Base-by-base conservation (phyloP, 2,888 invertebrate genomes). In the Hetaerina titia region DNA sequence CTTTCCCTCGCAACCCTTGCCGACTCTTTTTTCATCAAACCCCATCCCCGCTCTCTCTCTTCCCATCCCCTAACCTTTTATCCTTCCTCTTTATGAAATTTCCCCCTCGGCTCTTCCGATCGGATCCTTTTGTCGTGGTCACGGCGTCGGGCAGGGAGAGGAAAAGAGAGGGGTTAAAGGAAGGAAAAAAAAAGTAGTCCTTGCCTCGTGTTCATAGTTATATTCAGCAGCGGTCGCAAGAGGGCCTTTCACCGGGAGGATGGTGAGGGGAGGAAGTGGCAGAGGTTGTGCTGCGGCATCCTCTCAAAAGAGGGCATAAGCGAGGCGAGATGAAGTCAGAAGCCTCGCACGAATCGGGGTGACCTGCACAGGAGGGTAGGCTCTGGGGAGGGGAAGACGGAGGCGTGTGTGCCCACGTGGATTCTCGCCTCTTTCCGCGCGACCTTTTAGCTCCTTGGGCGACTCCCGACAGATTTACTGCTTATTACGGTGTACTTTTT, bases 271-370 rank as follows among this genome's bases (percentile, higher is more conserved):
- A 15, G 31, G 31, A 31, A 15, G 13, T 11, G 81, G 11, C 81
- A 11, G 81, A 4, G 13, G 81, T 81, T 25, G 31, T 31, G 11
- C 17, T 17, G 60, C 60, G 60, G 13, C 81, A 22, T 81, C 81
- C 31, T 9, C 81, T 81, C 81, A 81, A 81, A 31, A 81, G 81
- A 81, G 81, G 81, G 81, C 81, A 81, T 81, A 81, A 81, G 81
- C 81, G 81, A 31, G 81, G 81, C 81, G 31, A 81, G 81, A 22
- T 81, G 81, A 31, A 31, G 81, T 31, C 81, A 13, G 69, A 22
- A 69, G 81, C 81, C n/a, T 81, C 31, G 81, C 2, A 45, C 45
- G 45, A 45, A 45, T 45, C 11, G 19, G 81, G 31, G 13, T 5
- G 81, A 31, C 81, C 60, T 60, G 60, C 17, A 60, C 60, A 15